Base-by-base conservation (phyloP, 1,140 invertebrate genomes). In the Drosophila eugracilis region DNA sequence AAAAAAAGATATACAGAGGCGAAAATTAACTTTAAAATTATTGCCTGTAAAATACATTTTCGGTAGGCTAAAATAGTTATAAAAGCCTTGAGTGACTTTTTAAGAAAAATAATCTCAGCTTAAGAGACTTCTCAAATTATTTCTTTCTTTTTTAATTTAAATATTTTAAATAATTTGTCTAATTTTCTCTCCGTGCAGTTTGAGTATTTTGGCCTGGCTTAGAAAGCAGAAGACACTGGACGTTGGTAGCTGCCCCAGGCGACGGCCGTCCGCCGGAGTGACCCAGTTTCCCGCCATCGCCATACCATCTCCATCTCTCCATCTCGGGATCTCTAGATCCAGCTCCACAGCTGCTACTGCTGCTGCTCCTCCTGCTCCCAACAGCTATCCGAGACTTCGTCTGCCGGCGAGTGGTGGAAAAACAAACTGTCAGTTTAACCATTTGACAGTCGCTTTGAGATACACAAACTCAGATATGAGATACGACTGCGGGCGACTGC, bases 381-480 rank as follows among this genome's bases (percentile, higher is more conserved):
- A 10, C 44, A 17, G 21, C 55, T 39, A 30, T 36, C 48, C 24
- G 28, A n/a, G n/a, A 30, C 28, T 47, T 22, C 19, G 48, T 49
- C 53, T 26, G 9, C 39, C 32, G 48, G 34, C 58, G 39, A 54
- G 39, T 26, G 45, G 44, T 48, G 65, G 67, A 75, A 75, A 78
- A 76, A 80, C 83, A 74, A 86, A 86, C 83, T 88, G 83, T 88
- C 83, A 88, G 83, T 88, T 88, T 66, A 88, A 54, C 70, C 74
- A 83, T 88, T 88, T 88, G 83, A 88, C 83, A 88, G 83, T 88
- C 78, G 81, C 81, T 88, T 86, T 88, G 59, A 86, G 81, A 88
- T 86, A 88, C 81, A 86, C 78, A 70, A 72, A 73, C 80, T 30
- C 57, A 80, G 80, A 86, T 86, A 86, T 88, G 83, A 86, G 83